These are phyloP conservation scores for Lepisosteus oculatus DNA, from an alignment of 2,113 vertebrate species.

Conservation along the genomic window DNA sequence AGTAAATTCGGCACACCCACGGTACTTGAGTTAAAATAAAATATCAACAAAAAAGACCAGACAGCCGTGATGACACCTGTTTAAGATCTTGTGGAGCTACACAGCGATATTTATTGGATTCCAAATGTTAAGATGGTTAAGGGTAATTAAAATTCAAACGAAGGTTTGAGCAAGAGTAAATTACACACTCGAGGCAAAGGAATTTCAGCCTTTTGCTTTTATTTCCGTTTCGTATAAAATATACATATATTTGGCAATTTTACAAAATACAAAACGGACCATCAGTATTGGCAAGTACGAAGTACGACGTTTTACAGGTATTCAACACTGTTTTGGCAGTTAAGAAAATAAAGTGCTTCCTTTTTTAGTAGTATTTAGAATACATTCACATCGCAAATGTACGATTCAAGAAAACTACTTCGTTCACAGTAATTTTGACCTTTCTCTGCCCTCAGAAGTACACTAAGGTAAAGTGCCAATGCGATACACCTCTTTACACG, in stretches of 20 bases:
- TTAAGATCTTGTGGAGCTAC: too few species aligned
- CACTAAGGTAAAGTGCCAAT: conserved; percentile 85
- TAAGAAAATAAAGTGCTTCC: conserved; percentile 85
- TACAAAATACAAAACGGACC: conserved; percentile 61
- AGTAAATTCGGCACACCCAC: too few species aligned
- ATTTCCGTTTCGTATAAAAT: conserved; percentile 56
- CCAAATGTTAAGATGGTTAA: too few species aligned
- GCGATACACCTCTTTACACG: conserved; percentile 51
- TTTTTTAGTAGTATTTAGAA: conserved; percentile 58
- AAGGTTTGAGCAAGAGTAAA: not conserved
- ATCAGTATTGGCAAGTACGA: conserved; percentile 42
- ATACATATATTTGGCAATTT: conserved; percentile 48
- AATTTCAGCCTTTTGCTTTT: conserved; percentile 23
- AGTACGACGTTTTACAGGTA: conserved; percentile 47
- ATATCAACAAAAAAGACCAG: too few species aligned
- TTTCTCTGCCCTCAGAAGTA: conserved; percentile 59
- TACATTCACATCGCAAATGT: conserved; percentile 72
- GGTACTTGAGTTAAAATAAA: too few species aligned
- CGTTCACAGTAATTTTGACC: conserved; percentile 64
- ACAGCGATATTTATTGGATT: too few species aligned
- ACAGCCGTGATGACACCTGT: too few species aligned
- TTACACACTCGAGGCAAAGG: conserved; percentile 26
- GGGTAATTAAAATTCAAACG: too few species aligned
- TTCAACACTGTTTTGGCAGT: conserved; percentile 94
- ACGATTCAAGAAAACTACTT: conserved; percentile 58